Conservation (phyloP, 2,113 vertebrate genomes). For the Gila orcuttii region DNA sequence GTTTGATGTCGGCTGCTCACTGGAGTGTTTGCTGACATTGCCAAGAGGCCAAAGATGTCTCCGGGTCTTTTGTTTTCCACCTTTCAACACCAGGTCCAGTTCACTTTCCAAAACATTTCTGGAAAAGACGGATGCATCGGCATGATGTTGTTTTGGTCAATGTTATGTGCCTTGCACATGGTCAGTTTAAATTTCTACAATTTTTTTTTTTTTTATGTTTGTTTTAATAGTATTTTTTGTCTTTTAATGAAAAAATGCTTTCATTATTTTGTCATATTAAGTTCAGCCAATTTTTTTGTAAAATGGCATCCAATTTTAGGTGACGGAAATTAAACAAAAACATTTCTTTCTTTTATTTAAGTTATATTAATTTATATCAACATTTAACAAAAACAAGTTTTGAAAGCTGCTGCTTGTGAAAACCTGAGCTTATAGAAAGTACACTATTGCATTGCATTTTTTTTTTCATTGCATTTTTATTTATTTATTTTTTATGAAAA, state of each 20-base stretch:
- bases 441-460: background rate
- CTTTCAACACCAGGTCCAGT: slow-evolving; percentile 42
- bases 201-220: background rate
- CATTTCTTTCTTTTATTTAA: too few relatives aligned
- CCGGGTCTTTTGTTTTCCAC: slow-evolving; percentile 31
- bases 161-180: background rate
- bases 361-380: too few relatives aligned
- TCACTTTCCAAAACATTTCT: slow-evolving; percentile 39
- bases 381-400: too few relatives aligned
- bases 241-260: background rate
- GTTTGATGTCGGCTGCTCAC: slow-evolving; percentile 48
- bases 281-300: background rate
- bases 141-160: background rate
- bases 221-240: background rate
- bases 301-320: background rate
- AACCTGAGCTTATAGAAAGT: too few relatives aligned
- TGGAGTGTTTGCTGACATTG: slow-evolving; percentile 52
- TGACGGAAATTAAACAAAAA: background rate
- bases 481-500: background rate
- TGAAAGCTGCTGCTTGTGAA: too few relatives aligned
- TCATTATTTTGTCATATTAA: background rate
- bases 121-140: slow-evolving; percentile 12
- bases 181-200: background rate
- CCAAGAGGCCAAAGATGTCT: slow-evolving; percentile 51
- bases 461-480: background rate